Evolutionary conservation across 1,140 invertebrate genomes (phyloP).

Genomic region (Drosophila rhopaloa): DNA sequence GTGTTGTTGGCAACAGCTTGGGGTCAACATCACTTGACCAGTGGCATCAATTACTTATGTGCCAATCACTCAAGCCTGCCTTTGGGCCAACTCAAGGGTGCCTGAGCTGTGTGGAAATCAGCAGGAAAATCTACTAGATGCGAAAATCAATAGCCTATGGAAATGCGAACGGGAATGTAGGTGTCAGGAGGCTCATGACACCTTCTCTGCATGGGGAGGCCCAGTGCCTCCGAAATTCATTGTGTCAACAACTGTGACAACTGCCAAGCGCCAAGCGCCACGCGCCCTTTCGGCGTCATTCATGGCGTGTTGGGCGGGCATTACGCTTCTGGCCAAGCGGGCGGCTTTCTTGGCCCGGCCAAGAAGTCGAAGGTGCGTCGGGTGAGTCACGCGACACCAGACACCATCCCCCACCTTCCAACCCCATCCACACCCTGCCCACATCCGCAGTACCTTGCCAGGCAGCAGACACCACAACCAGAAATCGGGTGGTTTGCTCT

Average conservation of each 20-base stretch:
- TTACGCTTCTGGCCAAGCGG: conserved; percentile 37
- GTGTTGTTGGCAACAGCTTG: conserved; percentile 13
- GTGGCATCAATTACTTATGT: conserved; percentile 1
- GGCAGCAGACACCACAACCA: background rate
- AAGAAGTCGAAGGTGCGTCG: conserved; percentile 24
- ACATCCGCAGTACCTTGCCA: background rate
- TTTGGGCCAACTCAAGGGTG: conserved; percentile 34
- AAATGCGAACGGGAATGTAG: background rate
- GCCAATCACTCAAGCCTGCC: conserved; percentile 24
- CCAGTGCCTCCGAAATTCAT: conserved; percentile 20
- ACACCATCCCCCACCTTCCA: conserved; percentile 4
- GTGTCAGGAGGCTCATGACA: conserved; percentile 40
- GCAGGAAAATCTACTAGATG: conserved; percentile 2
- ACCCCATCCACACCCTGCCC: too few species aligned
- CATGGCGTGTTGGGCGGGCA: conserved; percentile 69
- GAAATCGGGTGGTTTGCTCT: conserved; percentile 21
- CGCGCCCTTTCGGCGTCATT: conserved; percentile 79
- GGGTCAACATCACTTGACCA: conserved; percentile 20
- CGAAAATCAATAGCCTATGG: conserved; percentile 63
- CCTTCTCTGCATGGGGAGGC: conserved; percentile 30
- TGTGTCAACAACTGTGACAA: conserved; percentile 29
- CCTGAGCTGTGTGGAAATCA: conserved; percentile 2
- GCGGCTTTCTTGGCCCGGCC: conserved; percentile 17
- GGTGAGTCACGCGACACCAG: conserved; percentile 60
- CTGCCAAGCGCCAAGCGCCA: conserved; percentile 27